A percentile compares a stretch with the other conserved stretches of the same genome.
phyloP scores from a whole-genome alignment of 2,113 vertebrate species.

The Microcebus lehilahytsara region DNA sequence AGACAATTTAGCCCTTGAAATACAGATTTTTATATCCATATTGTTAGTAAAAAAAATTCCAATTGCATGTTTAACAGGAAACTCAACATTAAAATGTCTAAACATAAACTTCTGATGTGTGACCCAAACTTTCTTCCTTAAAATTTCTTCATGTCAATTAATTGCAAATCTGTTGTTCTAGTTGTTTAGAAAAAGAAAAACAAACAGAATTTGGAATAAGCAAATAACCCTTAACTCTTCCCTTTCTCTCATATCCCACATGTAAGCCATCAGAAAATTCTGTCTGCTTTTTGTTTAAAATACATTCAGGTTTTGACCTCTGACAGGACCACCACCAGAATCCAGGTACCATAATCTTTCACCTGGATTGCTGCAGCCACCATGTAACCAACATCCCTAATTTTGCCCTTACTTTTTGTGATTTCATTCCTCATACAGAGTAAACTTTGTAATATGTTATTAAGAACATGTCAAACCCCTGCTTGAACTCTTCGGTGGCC shows the following conservation, averaged over 20 bases:
- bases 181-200: background rate
- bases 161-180: background rate
- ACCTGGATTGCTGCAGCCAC: background rate
- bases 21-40: background rate
- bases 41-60: background rate
- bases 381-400: background rate
- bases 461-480: background rate
- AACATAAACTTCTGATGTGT: background rate
- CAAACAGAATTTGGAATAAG: background rate
- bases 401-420: background rate
- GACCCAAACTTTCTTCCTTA: background rate
- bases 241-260: background rate
- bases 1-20: background rate
- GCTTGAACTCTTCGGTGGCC: background rate
- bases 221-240: background rate
- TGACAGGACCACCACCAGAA: background rate
- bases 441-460: fast-evolving
- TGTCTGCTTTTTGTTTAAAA: background rate
- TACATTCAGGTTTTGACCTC: background rate
- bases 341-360: background rate
- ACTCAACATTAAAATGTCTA: background rate
- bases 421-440: background rate
- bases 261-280: background rate
- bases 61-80: background rate
- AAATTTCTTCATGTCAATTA: background rate